These are phyloP conservation scores for Cosmorhoe ocellata DNA, from an alignment of 2,888 invertebrate genomes.

Conservation along the genomic window DNA sequence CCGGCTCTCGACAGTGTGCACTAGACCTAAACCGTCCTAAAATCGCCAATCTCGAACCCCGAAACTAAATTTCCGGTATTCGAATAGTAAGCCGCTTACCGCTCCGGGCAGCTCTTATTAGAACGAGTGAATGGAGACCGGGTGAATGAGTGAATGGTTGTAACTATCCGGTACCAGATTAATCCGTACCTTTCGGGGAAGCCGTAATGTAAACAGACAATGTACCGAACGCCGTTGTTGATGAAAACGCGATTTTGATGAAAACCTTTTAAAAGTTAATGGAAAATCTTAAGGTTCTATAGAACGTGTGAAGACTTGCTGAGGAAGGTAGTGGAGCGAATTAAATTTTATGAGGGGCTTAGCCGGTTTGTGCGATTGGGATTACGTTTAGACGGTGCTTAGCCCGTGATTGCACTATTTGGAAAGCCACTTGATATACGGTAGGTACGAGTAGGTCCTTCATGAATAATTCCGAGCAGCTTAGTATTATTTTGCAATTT, in stretches of 20 bases:
- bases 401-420: slow-evolving; percentile 8
- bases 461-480: no score
- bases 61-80: slow-evolving; percentile 58
- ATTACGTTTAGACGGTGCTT: slow-evolving; percentile 5
- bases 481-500: no score
- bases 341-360: slow-evolving; percentile 26
- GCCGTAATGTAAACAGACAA: slow-evolving; percentile 49
- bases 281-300: slow-evolving; percentile 27
- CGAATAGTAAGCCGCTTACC: slow-evolving; percentile 61
- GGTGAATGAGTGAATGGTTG: slow-evolving; percentile 53
- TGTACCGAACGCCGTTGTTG: slow-evolving; percentile 35
- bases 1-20: slow-evolving; percentile 6
- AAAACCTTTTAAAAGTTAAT: slow-evolving; percentile 45
- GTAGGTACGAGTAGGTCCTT: no score
- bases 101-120: slow-evolving; percentile 49
- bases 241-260: slow-evolving; percentile 38
- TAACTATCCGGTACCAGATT: slow-evolving; percentile 32
- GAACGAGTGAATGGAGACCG: slow-evolving; percentile 49
- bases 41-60: slow-evolving; percentile 46
- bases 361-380: slow-evolving; percentile 13
- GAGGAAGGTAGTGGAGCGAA: slow-evolving; percentile 15
- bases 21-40: slow-evolving; percentile 31
- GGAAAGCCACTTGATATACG: slow-evolving; percentile 1
- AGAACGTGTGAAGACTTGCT: slow-evolving; percentile 11
- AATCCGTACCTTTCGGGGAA: slow-evolving; percentile 38